Base-by-base conservation (phyloP, 1,140 invertebrate species). In the Psilanteris sp. region DNA sequence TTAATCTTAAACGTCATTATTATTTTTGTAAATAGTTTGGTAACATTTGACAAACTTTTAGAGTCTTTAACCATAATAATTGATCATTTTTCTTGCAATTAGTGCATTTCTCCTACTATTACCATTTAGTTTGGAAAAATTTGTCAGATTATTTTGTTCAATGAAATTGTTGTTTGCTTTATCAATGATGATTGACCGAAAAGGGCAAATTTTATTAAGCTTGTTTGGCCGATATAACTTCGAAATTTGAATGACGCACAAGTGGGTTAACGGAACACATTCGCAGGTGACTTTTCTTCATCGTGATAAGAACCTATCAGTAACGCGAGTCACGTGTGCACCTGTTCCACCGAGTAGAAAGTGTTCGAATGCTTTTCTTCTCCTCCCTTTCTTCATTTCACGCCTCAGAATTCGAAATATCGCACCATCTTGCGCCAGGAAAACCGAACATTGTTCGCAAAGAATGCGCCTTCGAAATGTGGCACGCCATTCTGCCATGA, bases 321-420 rank as follows among this genome's bases (percentile, higher is more conserved):
- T 61, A 43, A 77, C 31, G 44, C 70, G 68, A 73, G 62, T 77
- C 78, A 75, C 79, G 72, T 64, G 76, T 73, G 62, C 78, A 81
- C 77, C 75, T 81, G 78, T 79, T 77, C 41, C 22, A 27, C 61
- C 39, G 80, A 61, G 79, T 86, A 85, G 84, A 86, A 85, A 86
- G 83, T 83, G 82, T 77, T 82, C 78, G 81, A 82, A 84, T 84
- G 52, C 43, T 57, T 84, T 79, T 66, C 77, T 84, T 80, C 71
- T 79, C 29, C 7, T 20, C 14, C 50, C 32, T 26, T 27, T 18
- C 37, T 18, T 32, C n/a, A 41, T 66, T 74, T 74, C 46, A 59
- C 44, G 52, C 52, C 44, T 52, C 24, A 29, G 29, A 66, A 66
- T 59, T 26, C 39, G 34, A 72, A 64, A 73, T 66, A 52, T 59